Conservation (phyloP, 2,113 vertebrate genomes). For the Platichthys flesus region DNA sequence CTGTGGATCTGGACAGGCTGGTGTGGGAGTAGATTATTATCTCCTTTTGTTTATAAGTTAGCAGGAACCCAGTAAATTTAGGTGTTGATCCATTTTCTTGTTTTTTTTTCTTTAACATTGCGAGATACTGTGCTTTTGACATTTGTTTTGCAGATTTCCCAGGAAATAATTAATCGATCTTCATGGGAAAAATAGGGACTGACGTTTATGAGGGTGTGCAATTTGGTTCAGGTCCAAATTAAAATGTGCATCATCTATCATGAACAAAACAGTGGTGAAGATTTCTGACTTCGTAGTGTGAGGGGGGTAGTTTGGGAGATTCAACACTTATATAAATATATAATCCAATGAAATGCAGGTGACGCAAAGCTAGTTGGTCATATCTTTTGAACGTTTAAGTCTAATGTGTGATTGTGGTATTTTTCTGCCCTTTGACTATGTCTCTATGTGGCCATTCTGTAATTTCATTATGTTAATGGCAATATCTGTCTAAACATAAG, state of each 20-base stretch:
- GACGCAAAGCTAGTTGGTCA: not conserved
- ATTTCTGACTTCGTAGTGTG: too few relatives aligned
- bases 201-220: too few relatives aligned
- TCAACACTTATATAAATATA: not conserved
- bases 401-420: not conserved
- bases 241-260: too few relatives aligned
- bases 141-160: too few relatives aligned
- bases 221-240: too few relatives aligned
- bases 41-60: not conserved
- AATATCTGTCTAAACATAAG: conserved; percentile 7
- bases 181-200: too few relatives aligned
- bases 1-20: conserved; percentile 27
- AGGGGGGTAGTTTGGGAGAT: not conserved
- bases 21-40: conserved; percentile 22
- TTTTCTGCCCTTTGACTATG: not conserved
- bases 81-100: too few relatives aligned
- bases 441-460: not conserved
- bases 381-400: not conserved
- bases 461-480: conserved; percentile 42
- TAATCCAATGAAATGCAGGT: not conserved
- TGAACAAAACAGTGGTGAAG: too few relatives aligned
- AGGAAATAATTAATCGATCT: too few relatives aligned
- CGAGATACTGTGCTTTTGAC: too few relatives aligned
- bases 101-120: too few relatives aligned
- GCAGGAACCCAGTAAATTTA: not conserved